A percentile compares a stretch with the other conserved stretches of the same genome.
Evolutionary conservation across 2,888 invertebrate species (phyloP).

Genomic region (Rhorus exstirpatorius): DNA sequence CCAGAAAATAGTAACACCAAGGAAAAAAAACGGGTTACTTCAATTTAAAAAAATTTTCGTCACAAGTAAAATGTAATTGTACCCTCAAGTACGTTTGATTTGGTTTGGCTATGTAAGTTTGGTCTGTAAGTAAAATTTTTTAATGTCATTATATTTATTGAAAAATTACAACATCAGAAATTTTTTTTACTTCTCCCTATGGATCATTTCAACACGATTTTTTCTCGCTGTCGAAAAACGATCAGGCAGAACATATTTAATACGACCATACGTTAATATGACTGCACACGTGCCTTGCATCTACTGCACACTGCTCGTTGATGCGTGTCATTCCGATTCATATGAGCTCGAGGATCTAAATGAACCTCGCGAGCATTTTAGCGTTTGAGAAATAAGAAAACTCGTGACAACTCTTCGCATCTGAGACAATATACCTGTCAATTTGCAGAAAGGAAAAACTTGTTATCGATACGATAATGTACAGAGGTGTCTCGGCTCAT

Average conservation of each 20-base stretch:
- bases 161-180: too few relatives aligned
- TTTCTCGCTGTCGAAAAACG: background rate
- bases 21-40: too few relatives aligned
- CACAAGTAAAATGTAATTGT: too few relatives aligned
- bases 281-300: background rate
- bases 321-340: conserved; percentile 19
- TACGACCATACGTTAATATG: background rate
- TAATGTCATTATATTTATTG: too few relatives aligned
- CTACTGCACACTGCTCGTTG: background rate
- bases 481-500: too few relatives aligned
- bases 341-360: conserved; percentile 3
- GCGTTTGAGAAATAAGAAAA: conserved; percentile 9
- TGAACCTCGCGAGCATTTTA: background rate
- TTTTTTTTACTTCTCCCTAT: background rate
- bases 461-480: conserved; percentile 10
- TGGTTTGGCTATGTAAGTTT: too few relatives aligned
- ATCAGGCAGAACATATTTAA: conserved; percentile 13
- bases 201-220: background rate
- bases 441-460: conserved; percentile 1
- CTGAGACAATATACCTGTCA: background rate
- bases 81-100: too few relatives aligned
- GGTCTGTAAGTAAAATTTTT: background rate
- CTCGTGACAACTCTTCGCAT: conserved; percentile 3
- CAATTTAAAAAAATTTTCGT: background rate
- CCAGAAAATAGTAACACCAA: too few relatives aligned